Evolutionary conservation across 2,888 invertebrate species (phyloP), one percentile per base, ranked within the genome.

Genomic region (Melangyna quadrimaculata): DNA sequence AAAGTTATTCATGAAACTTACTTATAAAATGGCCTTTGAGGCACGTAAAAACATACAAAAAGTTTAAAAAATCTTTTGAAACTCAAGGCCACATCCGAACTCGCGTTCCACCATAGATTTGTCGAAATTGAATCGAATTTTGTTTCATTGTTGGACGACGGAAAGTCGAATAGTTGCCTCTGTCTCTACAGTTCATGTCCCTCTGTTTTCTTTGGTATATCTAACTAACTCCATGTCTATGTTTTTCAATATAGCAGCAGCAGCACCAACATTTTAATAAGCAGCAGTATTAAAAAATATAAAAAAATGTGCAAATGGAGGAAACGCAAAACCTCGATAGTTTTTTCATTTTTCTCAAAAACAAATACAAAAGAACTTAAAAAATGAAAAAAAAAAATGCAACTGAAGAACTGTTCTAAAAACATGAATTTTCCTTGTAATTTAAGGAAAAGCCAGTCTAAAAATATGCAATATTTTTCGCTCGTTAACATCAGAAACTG

Each of bases 221-320:
- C 59, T 59, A 32, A 32, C 40, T 40, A 45, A 65, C 14, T 45
- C 27, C 45, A 71, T 63, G 69, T 55, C 45, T 73, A 17, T 73
- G 14, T 82, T 70, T 63, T 73, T 69, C n/a, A 48, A 35, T 57
- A n/a, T 61, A 79, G 75, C 80, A 72, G 80, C 71, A 79, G 71
- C 71, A 71, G 65, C 61, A 79, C 40, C 57, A 70, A 84, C 57
- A 57, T 78, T 73, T 78, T 63, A 51, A 73, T 43, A 71, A 77
- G 45, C 71, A 65, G 75, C 84, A 77, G 81, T 73, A 81, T 77
- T 86, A 73, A 78, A 65, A 48, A 79, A 79, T 19, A 72, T 63
- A 51, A 43, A 37, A 84, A 81, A 70, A 86, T 86, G 79, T 77
- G 80, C 77, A 86, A 86, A 81, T 86, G 86, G 86, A 86, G 86